phyloP scores from a whole-genome alignment of 2,113 vertebrate genomes.

The Phoenicopterus ruber region DNA sequence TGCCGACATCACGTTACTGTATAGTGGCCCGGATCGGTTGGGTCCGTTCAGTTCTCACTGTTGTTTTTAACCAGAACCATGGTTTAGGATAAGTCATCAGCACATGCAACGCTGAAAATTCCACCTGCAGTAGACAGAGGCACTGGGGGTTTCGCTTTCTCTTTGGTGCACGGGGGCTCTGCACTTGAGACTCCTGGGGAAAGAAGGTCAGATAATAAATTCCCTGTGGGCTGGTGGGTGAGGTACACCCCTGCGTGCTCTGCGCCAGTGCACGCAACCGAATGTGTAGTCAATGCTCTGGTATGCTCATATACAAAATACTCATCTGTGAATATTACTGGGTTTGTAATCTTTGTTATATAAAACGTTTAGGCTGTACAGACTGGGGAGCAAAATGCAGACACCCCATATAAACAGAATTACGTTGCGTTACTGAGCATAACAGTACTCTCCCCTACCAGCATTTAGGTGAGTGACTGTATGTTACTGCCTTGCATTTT shows the following conservation, averaged over 20 bases:
- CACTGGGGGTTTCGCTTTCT: not conserved
- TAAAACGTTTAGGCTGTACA: constrained; percentile 73
- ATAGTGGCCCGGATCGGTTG: not conserved
- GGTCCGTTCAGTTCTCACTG: not conserved
- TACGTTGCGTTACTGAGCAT: constrained; percentile 67
- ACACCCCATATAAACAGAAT: constrained; percentile 63
- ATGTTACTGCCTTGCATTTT: constrained; percentile 71
- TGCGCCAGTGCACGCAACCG: not conserved
- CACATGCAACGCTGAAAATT: constrained; percentile 8
- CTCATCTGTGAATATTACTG: constrained; percentile 73
- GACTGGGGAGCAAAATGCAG: constrained; percentile 57
- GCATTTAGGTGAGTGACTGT: constrained; percentile 62
- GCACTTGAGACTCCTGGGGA: not conserved
- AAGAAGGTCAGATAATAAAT: not conserved
- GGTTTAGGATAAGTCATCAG: not conserved
- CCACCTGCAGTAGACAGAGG: not conserved
- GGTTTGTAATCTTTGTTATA: constrained; percentile 78
- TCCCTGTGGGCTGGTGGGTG: not conserved
- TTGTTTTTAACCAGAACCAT: constrained; percentile 41
- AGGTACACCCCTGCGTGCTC: not conserved
- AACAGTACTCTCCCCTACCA: constrained; percentile 67
- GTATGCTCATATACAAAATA: constrained; percentile 58
- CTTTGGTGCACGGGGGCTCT: not conserved
- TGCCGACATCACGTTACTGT: not conserved
- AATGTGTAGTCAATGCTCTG: constrained; percentile 43